Percentiles rank a stretch among this genome's conserved stretches.
Conservation (phyloP, 2,888 invertebrate species). For the Dryococelus australis region DNA sequence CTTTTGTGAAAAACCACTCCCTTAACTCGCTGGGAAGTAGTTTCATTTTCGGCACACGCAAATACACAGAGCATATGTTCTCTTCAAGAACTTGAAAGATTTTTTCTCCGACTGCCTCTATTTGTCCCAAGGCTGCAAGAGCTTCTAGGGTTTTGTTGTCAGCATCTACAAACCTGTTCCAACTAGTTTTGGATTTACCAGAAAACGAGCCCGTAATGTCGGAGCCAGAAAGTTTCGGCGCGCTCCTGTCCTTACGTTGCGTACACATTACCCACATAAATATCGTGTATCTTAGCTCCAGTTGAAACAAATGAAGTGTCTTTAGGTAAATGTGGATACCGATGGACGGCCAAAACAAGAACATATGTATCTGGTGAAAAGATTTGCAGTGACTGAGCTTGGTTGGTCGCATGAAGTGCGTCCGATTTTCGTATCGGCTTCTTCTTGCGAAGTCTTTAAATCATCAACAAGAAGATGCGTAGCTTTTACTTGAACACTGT, state of each 20-base stretch:
- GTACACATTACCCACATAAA: background rate
- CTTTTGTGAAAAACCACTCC: too few relatives aligned
- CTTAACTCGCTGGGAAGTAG: background rate
- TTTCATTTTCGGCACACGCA: background rate
- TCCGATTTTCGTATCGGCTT: too few relatives aligned
- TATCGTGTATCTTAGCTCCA: background rate
- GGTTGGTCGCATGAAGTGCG: too few relatives aligned
- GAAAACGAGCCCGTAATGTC: too few relatives aligned
- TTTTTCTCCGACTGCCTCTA: too few relatives aligned
- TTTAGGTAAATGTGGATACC: background rate
- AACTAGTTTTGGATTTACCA: too few relatives aligned
- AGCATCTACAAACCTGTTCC: background rate
- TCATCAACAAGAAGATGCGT: background rate
- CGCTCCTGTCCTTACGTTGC: too few relatives aligned
- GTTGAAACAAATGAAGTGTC: background rate
- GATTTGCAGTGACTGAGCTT: background rate
- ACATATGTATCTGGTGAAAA: too few relatives aligned
- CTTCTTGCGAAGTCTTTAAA: slow-evolving; percentile 11
- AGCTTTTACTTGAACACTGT: background rate
- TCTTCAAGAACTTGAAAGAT: too few relatives aligned
- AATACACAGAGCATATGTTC: background rate
- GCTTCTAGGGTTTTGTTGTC: background rate
- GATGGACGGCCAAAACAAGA: background rate
- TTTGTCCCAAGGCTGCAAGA: too few relatives aligned
- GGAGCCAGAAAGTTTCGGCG: too few relatives aligned